Base-by-base conservation (phyloP, 2,113 vertebrate species). In the Dunckerocampus dactyliophorus region DNA sequence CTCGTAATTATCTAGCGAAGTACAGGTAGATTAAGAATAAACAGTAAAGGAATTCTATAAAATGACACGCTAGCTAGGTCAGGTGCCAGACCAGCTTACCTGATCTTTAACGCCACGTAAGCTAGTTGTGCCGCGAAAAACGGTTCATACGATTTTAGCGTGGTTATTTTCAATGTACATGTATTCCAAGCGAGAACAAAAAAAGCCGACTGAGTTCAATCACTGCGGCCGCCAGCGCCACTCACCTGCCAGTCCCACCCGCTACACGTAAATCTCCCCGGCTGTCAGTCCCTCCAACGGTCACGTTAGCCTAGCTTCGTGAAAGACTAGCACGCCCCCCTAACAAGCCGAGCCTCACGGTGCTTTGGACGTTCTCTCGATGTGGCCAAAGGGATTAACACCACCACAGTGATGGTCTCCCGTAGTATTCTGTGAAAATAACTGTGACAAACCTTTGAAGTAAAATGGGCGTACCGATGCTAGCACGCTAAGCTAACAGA, bases 241-340 rank as follows among this genome's bases (percentile, higher is more conserved):
- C 72, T 72, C 66, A 77, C 78, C 74, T 47, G 56, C 19, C 52
- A 16, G 31, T 22, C 12, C 49, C 22, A 22, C 24, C 51, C 3
- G 51, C 16, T 53, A 31, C 24, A 37, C 59, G 17, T 39, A 20
- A 54, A 14, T 31, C 19, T 21, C 37, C 10, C 20, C 0, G 39
- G 1, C 14, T 56, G 52, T 37, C 56, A 47, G 31, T 31, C 39
- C 61, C 15, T 37, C 66, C 34, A 19, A 34, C 24, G 8, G 37
- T 13, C 15, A 42, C 6, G 46, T 70, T 71, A 63, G 79, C 73
- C 47, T 1, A 65, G 77, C 73, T 50, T 1, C 6, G 16, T 55
- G 16, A 34, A 56, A 16, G 50, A 12, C 50, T 17, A n/a, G 45
- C 63, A 42, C 73, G 74, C 68, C 68, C 71, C 65, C 59, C 54